Conservation (phyloP, 2,888 invertebrate genomes). For the Dichetophora obliterata region DNA sequence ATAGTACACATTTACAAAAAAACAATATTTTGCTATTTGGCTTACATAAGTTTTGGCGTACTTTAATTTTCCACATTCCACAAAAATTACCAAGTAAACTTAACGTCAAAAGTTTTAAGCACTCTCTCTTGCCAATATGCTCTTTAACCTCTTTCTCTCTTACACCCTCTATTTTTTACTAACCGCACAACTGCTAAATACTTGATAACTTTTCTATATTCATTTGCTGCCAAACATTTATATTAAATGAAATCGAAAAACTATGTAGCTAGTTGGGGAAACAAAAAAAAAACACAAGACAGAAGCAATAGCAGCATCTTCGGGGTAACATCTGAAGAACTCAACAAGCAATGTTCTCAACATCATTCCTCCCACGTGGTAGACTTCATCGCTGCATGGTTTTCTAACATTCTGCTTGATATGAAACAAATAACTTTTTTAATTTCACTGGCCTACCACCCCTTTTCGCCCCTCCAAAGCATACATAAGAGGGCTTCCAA, state of each 20-base stretch:
- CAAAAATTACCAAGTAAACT: no score
- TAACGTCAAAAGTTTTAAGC: not conserved
- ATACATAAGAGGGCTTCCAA: not conserved
- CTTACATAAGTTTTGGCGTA: no score
- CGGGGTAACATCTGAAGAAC: not conserved
- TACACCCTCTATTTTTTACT: not conserved
- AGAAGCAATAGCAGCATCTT: not conserved
- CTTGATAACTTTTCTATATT: slow-evolving; percentile 59
- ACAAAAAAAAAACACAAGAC: not conserved
- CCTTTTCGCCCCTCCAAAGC: not conserved
- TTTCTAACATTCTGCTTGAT: not conserved
- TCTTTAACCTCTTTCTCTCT: not conserved
- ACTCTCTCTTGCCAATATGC: not conserved
- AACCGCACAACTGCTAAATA: slow-evolving; percentile 50
- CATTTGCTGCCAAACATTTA: slow-evolving; percentile 47
- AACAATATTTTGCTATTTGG: no score
- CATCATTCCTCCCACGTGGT: not conserved
- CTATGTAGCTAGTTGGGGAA: not conserved
- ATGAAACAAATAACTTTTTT: slow-evolving; percentile 23
- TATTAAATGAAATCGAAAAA: slow-evolving; percentile 37
- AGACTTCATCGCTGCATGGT: not conserved
- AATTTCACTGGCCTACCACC: not conserved
- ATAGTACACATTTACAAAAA: no score
- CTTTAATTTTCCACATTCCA: no score
- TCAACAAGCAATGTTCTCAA: not conserved